A percentile compares a stretch with the other conserved stretches of the same genome.
phyloP scores from a whole-genome alignment of 2,797 vertebrate genomes.

The Valencia hispanica region DNA sequence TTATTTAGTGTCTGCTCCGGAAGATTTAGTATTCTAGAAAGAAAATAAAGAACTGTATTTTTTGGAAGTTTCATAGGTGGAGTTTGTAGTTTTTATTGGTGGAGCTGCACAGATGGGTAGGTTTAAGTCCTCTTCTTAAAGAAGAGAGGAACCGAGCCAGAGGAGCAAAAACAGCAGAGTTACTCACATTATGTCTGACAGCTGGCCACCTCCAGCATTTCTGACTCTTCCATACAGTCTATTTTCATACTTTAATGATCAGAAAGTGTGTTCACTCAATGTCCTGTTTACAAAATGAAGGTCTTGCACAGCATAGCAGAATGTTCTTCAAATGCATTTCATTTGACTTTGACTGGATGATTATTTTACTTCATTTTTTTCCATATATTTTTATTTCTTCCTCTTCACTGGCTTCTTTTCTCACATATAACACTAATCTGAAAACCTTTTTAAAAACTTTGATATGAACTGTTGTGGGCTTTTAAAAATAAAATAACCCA shows the following conservation, averaged over 20 bases:
- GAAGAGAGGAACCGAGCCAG: background rate
- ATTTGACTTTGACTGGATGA: slow-evolving; percentile 30
- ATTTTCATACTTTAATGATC: slow-evolving; percentile 65
- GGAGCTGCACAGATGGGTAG: slow-evolving; percentile 11
- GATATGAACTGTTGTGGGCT: slow-evolving; percentile 30
- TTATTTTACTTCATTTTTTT: slow-evolving; percentile 39
- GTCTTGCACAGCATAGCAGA: slow-evolving; percentile 2
- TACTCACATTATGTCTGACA: background rate
- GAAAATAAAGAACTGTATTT: slow-evolving; percentile 18
- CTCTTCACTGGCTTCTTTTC: slow-evolving; percentile 6
- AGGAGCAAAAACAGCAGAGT: background rate
- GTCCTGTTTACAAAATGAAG: slow-evolving; percentile 49
- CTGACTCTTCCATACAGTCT: slow-evolving; percentile 23
- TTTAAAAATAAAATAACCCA: slow-evolving; percentile 6
- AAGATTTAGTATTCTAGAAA: slow-evolving; percentile 58
- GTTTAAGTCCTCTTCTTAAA: slow-evolving; percentile 9
- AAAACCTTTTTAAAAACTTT: background rate
- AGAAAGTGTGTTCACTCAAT: slow-evolving; percentile 21
- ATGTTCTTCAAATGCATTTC: slow-evolving; percentile 10
- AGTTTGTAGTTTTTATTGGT: slow-evolving; percentile 57
- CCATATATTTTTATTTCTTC: slow-evolving; percentile 7
- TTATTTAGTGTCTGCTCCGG: slow-evolving; percentile 34
- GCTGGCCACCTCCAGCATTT: slow-evolving; percentile 18
- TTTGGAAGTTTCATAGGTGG: slow-evolving; percentile 36
- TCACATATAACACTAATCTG: background rate